A percentile compares a stretch with the other conserved stretches of the same genome.
These are phyloP conservation scores for Apamea monoglypha DNA, from an alignment of 2,888 invertebrate genomes.

Conservation along the genomic window DNA sequence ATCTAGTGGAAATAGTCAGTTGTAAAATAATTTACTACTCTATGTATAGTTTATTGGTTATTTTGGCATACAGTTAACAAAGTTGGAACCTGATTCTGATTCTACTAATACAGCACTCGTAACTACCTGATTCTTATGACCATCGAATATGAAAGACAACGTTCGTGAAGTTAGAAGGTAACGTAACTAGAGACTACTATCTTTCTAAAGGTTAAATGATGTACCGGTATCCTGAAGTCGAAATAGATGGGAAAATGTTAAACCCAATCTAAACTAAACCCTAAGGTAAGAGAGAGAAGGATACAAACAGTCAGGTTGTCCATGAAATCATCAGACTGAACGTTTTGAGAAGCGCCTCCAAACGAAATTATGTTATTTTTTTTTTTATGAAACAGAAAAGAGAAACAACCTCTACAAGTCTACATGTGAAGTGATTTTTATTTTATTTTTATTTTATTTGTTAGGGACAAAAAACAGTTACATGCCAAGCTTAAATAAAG, in stretches of 20 bases:
- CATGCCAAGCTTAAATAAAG: no score
- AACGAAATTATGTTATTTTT: not conserved
- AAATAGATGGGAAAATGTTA: not conserved
- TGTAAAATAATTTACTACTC: not conserved
- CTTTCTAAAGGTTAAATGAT: not conserved
- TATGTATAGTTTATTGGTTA: not conserved
- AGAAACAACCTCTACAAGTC: not conserved
- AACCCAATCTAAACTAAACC: not conserved
- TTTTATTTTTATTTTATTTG: no score
- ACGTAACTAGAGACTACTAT: not conserved
- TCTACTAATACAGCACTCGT: not conserved
- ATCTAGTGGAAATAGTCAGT: not conserved
- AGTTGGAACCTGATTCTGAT: not conserved
- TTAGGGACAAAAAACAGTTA: no score
- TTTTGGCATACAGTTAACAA: not conserved
- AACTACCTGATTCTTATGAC: not conserved
- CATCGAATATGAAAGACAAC: not conserved
- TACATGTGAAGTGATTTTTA: not conserved
- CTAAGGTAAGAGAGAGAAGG: not conserved
- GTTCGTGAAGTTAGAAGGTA: not conserved
- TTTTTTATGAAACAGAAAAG: not conserved
- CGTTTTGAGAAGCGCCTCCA: not conserved
- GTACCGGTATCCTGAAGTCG: not conserved
- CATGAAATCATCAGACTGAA: not conserved
- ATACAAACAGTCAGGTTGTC: not conserved